A percentile compares a stretch with the other conserved stretches of the same genome.
These are phyloP conservation scores for Pardalotus punctatus DNA, from an alignment of 2,113 vertebrate species.

Conservation along the genomic window DNA sequence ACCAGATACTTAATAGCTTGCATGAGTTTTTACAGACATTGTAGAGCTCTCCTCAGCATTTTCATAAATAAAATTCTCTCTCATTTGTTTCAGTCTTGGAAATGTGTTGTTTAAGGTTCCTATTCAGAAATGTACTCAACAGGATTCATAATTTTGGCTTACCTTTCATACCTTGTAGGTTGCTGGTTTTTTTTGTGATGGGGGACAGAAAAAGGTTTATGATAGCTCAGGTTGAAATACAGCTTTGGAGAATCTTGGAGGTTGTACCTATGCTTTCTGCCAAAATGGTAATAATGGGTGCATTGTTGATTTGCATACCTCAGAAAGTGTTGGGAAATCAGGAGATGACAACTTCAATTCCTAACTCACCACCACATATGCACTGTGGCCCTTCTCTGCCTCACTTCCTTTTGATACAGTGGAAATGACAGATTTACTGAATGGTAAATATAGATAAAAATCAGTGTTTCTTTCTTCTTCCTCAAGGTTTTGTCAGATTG, in stretches of 20 bases:
- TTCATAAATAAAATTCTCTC: not conserved
- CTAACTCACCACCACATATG: not conserved
- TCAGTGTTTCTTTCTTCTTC: not conserved
- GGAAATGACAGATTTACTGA: constrained; percentile 20
- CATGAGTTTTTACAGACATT: not conserved
- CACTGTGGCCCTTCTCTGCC: not conserved
- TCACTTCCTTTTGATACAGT: not conserved
- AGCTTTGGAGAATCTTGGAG: not conserved
- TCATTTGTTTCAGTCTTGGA: not conserved
- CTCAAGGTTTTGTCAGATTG: not conserved
- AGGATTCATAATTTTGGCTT: not conserved
- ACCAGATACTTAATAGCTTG: not conserved
- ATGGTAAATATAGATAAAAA: not conserved
- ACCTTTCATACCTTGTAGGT: not conserved
- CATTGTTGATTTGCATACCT: not conserved
- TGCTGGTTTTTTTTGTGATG: not conserved
- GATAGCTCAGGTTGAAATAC: not conserved
- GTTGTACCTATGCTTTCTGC: not conserved
- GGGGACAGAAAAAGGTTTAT: not conserved
- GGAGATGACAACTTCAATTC: not conserved
- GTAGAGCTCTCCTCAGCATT: not conserved
- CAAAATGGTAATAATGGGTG: not conserved
- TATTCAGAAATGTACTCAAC: not conserved
- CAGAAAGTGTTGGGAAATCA: not conserved
- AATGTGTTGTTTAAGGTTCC: not conserved